Base-by-base conservation (phyloP, 37 sponge, comb jelly and placozoan species). In the Crambe crambe region DNA sequence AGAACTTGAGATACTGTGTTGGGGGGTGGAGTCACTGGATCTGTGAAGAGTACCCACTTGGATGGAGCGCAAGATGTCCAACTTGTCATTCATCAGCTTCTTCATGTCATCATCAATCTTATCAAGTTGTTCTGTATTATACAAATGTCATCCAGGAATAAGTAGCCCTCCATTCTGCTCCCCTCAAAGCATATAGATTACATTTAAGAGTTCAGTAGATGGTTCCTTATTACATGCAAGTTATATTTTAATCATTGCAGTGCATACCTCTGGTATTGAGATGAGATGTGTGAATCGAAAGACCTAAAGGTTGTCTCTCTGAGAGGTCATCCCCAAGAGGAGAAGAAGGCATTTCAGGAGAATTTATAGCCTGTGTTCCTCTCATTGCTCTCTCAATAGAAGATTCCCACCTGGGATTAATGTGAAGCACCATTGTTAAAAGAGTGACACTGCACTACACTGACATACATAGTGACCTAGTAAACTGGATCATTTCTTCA, bases 21-120 rank as follows among this genome's bases (percentile, higher is more conserved):
- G 23, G 39, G 71, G 71, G 25, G 71, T 70, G 2, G 71, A 40
- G 2, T 70, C 71, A 41, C 43, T 40, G 30, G 30, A 27, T 12
- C 27, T 23, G 36, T 35, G 42, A 42, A 12, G 12, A 6, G 54
- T 31, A 17, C 74, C 74, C 0, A 70, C 89, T 37, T 84, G 84
- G 42, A 84, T 73, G 29, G 77, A 61, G 35, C 73, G 73, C 32
- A 91, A 40, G 37, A 91, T 63, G 0, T 23, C 39, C 69, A 91
- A 29, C 42, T 91, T 91, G 41, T 83, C 80, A 20, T 65, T 72
- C 58, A 86, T 79, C 17, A 77, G 63, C 63, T 73, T 85, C 56
- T 85, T 76, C 25, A 91, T 78, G 42, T 77, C 79, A 4, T 91
- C 83, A 66, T 91, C 91, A 73, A 91, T 91, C 62, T 82, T 91